Conservation (phyloP, 2,113 vertebrate species). For the Myrmecobius fasciatus region DNA sequence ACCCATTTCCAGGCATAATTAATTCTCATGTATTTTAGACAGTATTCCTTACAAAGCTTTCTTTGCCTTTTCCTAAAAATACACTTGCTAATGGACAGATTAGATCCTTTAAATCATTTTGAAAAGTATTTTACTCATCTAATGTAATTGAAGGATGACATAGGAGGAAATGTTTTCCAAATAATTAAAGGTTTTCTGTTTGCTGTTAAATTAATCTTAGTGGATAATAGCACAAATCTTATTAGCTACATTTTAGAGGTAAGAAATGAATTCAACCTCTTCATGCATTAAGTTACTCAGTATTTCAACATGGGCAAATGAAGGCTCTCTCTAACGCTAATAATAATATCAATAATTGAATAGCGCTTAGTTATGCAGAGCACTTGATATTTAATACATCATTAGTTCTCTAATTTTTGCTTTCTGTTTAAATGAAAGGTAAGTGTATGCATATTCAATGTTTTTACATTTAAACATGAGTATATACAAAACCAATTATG, state of each 20-base stretch:
- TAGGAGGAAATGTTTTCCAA: slow-evolving; percentile 10
- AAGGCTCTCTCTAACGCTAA: neutral
- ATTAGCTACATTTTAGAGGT: slow-evolving; percentile 52
- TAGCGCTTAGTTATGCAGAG: neutral
- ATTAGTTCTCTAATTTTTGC: slow-evolving; percentile 14
- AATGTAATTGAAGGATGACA: slow-evolving; percentile 24
- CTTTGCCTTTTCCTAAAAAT: slow-evolving; percentile 40
- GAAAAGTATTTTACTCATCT: slow-evolving; percentile 39
- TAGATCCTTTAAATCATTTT: slow-evolving; percentile 44
- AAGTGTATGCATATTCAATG: neutral
- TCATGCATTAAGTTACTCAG: slow-evolving; percentile 26
- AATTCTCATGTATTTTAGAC: slow-evolving; percentile 66
- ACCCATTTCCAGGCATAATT: slow-evolving; percentile 58
- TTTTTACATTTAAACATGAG: neutral
- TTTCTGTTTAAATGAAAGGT: slow-evolving; percentile 14
- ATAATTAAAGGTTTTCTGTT: slow-evolving; percentile 8
- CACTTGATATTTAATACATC: neutral
- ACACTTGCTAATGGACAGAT: slow-evolving; percentile 34
- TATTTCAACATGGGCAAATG: neutral
- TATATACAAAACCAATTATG: accelerated
- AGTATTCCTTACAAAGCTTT: neutral
- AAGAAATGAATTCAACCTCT: neutral
- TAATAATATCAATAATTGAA: neutral
- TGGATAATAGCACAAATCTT: slow-evolving; percentile 32
- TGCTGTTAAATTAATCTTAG: slow-evolving; percentile 9